Percentiles rank a stretch among this genome's conserved stretches.
phyloP scores from a whole-genome alignment of 2,888 invertebrate species.

The Melieria crassipennis region DNA sequence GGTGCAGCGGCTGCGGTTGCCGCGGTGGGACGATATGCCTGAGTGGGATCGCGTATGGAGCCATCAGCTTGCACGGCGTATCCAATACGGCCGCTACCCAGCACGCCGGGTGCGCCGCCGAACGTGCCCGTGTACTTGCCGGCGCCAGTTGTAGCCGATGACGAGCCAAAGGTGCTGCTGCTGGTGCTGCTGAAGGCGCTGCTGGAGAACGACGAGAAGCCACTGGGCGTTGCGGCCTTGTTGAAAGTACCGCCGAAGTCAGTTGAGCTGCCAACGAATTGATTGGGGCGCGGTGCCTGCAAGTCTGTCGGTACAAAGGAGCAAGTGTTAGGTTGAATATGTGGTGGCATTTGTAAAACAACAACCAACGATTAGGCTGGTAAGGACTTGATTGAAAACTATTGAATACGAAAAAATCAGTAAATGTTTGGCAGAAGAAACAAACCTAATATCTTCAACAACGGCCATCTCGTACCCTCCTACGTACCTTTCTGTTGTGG shows the following conservation, averaged over 20 bases:
- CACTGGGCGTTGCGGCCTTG: conserved; percentile 31
- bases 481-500: conserved; percentile 49
- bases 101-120: conserved; percentile 54
- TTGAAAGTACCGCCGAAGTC: not conserved
- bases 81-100: conserved; percentile 47
- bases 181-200: conserved; percentile 23
- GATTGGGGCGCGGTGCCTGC: conserved; percentile 9
- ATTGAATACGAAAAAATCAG: too few relatives aligned
- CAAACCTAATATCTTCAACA: not conserved
- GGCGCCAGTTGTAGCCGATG: conserved; percentile 25
- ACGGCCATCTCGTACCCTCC: too few relatives aligned
- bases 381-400: too few relatives aligned
- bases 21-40: conserved; percentile 35
- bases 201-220: conserved; percentile 26
- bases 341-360: too few relatives aligned
- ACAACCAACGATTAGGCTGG: too few relatives aligned
- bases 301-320: conserved; percentile 22
- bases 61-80: conserved; percentile 48
- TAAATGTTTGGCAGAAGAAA: not conserved
- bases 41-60: conserved; percentile 43
- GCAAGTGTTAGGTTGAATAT: too few relatives aligned
- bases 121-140: conserved; percentile 60
- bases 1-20: conserved; percentile 13
- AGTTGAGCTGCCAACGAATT: conserved; percentile 19
- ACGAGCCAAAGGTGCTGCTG: not conserved